Conservation (phyloP, 2,113 vertebrate species). For the Synchiropus splendidus region DNA sequence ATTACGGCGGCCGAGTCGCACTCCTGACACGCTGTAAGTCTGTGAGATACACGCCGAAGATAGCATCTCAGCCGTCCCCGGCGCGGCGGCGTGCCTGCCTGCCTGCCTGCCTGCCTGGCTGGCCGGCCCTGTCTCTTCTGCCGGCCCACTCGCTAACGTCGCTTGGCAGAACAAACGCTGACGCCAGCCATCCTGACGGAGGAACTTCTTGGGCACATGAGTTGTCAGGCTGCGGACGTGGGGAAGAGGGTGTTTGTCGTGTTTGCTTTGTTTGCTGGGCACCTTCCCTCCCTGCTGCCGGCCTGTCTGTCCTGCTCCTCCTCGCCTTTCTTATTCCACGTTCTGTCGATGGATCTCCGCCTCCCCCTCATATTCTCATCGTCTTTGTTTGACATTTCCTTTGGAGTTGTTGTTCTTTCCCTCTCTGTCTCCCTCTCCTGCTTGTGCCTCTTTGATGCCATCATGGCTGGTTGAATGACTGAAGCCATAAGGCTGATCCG, state of each 20-base stretch:
- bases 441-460: conserved; percentile 58
- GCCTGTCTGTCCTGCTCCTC: conserved; percentile 55
- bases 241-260: conserved; percentile 54
- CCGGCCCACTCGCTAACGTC: conserved; percentile 56
- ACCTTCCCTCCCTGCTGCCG: conserved; percentile 48
- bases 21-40: conserved; percentile 28
- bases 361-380: conserved; percentile 53
- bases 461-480: conserved; percentile 63
- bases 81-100: no score
- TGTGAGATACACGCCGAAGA: conserved; percentile 22
- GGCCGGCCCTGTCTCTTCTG: conserved; percentile 52
- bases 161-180: conserved; percentile 58
- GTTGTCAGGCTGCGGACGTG: conserved; percentile 50
- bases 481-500: conserved; percentile 63
- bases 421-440: conserved; percentile 20
- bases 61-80: no score
- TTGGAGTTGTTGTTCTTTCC: conserved; percentile 49
- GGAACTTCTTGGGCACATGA: conserved; percentile 51
- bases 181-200: conserved; percentile 38
- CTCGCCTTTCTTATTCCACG: conserved; percentile 52
- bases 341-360: conserved; percentile 50
- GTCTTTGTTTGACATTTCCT: conserved; percentile 61
- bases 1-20: conserved; percentile 1
- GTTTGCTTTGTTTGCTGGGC: conserved; percentile 58
- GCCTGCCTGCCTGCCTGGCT: no score